phyloP scores from a whole-genome alignment of 2,888 invertebrate species.

The Tetanocera ferruginea region DNA sequence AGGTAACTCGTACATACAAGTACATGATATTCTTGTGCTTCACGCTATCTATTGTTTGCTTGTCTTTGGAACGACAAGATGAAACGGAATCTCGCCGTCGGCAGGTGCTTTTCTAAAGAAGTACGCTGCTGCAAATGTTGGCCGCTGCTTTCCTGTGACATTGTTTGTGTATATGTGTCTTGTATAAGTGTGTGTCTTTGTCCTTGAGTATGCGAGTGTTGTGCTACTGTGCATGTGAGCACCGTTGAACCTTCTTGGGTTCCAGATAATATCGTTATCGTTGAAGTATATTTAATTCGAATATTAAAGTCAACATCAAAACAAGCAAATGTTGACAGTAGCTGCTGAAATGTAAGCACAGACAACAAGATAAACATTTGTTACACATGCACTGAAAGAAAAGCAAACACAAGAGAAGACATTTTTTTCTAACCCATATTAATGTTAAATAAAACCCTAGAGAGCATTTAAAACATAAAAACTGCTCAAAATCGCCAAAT shows the following conservation, averaged over 20 bases:
- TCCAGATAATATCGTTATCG: conserved; percentile 27
- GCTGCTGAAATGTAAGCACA: not conserved
- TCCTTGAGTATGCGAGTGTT: not conserved
- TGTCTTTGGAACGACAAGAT: not conserved
- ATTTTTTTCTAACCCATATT: not conserved
- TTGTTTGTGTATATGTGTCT: not conserved
- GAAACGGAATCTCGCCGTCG: not conserved
- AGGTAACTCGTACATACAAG: not conserved
- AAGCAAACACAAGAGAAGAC: not conserved
- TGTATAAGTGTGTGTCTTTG: not conserved
- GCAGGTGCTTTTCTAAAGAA: not conserved
- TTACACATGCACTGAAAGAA: not conserved
- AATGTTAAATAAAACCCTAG: not conserved
- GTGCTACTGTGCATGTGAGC: not conserved
- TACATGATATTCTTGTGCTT: not conserved
- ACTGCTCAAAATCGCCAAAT: no score
- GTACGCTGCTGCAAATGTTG: no score
- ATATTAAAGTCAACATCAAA: conserved; percentile 25
- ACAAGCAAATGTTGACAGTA: not conserved
- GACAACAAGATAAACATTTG: not conserved
- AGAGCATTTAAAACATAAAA: no score
- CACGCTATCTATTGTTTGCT: not conserved
- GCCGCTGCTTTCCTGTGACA: not conserved
- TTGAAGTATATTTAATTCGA: conserved; percentile 30
- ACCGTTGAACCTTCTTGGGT: not conserved